phyloP scores from a whole-genome alignment of 2,888 invertebrate species.

The Hirudinaria manillensis region DNA sequence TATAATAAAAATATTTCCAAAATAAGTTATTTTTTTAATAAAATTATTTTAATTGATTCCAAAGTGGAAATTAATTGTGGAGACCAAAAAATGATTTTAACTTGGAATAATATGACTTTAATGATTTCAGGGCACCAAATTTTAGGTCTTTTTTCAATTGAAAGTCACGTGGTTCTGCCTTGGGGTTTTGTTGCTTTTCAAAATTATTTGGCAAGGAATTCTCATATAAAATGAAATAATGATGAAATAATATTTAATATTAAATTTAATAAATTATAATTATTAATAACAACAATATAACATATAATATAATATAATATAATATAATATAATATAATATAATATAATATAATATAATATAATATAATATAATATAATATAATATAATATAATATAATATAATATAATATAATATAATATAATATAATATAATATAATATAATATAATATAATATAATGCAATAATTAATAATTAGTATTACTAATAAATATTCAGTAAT shows the following conservation, averaged over 20 bases:
- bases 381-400: neutral
- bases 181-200: no score
- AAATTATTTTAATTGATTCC: neutral
- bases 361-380: neutral
- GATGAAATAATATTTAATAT: no score
- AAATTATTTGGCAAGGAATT: no score
- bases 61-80: neutral
- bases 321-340: neutral
- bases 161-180: no score
- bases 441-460: no score
- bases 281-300: neutral
- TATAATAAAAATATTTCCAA: neutral
- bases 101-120: no score
- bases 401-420: neutral
- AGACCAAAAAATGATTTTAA: no score
- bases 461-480: no score
- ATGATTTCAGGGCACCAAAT: no score
- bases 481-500: neutral
- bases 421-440: neutral
- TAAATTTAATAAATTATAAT: no score
- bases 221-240: no score
- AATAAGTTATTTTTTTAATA: neutral
- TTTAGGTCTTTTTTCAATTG: no score
- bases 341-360: neutral
- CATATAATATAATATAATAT: neutral